These are phyloP conservation scores for Luscinia megarhynchos DNA, from an alignment of 2,797 vertebrate genomes.

Conservation along the genomic window DNA sequence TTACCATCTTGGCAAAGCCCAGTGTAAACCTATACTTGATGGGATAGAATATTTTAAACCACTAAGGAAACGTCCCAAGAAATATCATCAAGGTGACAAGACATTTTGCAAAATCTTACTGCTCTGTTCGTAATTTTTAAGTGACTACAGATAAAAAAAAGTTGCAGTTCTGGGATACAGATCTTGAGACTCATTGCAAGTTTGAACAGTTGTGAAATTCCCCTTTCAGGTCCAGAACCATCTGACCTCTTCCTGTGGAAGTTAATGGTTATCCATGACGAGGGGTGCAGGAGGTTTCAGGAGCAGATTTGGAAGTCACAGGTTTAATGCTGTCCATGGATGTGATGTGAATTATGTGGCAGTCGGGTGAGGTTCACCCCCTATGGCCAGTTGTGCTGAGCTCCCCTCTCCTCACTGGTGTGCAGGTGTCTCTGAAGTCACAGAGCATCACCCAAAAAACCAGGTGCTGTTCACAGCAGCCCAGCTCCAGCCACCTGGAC, in stretches of 20 bases:
- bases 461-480: neutral
- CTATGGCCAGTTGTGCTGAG: neutral
- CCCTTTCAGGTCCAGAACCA: neutral
- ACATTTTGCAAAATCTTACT: neutral
- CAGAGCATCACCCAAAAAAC: neutral
- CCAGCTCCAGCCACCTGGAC: neutral
- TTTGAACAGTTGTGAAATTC: neutral
- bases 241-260: neutral
- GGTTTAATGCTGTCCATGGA: neutral
- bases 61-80: neutral
- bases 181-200: neutral
- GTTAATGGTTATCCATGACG: neutral
- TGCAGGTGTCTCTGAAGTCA: neutral
- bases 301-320: neutral
- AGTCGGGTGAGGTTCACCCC: neutral
- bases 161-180: neutral
- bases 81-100: neutral
- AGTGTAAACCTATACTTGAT: accelerated
- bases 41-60: neutral
- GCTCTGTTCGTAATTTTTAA: neutral
- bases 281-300: neutral
- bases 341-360: neutral
- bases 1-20: neutral
- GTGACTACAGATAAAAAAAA: neutral
- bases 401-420: neutral